These are phyloP conservation scores for Onychostoma macrolepis DNA, from an alignment of 2,113 vertebrate species.

Conservation along the genomic window DNA sequence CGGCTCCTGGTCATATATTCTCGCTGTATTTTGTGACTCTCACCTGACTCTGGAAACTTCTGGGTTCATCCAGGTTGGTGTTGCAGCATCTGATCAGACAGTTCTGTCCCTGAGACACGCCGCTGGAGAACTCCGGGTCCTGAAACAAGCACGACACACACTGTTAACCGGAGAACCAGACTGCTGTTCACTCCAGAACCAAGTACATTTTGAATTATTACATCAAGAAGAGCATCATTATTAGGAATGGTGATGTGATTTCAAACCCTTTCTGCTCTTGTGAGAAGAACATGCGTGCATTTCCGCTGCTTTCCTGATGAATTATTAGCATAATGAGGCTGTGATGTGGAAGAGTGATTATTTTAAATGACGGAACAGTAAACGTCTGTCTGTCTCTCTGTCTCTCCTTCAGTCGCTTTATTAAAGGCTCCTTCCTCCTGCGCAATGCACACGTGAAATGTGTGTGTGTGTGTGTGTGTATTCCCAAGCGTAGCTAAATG, in stretches of 20 bases:
- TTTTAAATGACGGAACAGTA: neutral
- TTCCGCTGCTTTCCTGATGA: neutral
- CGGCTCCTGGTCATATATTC: neutral
- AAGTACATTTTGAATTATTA: no score
- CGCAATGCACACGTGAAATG: neutral
- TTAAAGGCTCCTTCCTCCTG: neutral
- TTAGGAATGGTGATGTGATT: no score
- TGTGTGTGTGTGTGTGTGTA: constrained; percentile 14
- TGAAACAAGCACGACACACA: constrained; percentile 40
- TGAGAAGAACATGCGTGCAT: neutral
- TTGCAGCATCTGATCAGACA: constrained; percentile 79
- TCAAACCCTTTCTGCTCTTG: neutral
- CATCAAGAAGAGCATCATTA: no score
- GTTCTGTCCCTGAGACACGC: constrained; percentile 63
- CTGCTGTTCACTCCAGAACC: no score
- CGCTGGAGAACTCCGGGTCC: constrained; percentile 67
- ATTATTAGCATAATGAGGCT: neutral
- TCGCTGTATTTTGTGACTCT: constrained; percentile 54
- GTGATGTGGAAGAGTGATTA: constrained; percentile 7
- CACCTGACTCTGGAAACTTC: constrained; percentile 75
- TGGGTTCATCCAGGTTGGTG: constrained; percentile 71
- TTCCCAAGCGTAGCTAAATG: constrained; percentile 27
- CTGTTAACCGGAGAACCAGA: neutral
- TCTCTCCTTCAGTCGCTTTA: neutral
- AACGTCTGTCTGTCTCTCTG: neutral